A percentile compares a stretch with the other conserved stretches of the same genome.
These are phyloP conservation scores for Oikopleura albicans DNA, from an alignment of 23 tunicate species.

Conservation along the genomic window DNA sequence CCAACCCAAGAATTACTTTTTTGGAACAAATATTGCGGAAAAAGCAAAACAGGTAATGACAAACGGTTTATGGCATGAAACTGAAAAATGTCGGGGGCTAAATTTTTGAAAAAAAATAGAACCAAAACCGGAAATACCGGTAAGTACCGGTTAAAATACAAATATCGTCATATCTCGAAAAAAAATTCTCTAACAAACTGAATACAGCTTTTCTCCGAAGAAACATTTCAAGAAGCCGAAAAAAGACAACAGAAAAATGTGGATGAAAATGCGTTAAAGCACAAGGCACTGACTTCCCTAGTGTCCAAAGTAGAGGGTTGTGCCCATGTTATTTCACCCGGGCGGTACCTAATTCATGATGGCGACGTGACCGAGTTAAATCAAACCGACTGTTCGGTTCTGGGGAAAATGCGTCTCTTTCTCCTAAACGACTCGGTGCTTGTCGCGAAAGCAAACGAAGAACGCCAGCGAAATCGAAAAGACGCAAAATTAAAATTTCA, in stretches of 20 bases:
- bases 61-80: no score
- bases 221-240: constrained; percentile 23
- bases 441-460: neutral
- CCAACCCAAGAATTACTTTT: no score
- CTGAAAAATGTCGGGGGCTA: no score
- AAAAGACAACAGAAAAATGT: constrained; percentile 17
- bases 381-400: constrained; percentile 33
- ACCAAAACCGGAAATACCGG: no score
- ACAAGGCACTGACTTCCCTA: constrained; percentile 34
- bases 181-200: no score
- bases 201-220: constrained; percentile 30
- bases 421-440: constrained; percentile 69
- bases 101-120: no score
- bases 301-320: constrained; percentile 60
- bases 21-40: no score
- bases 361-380: constrained; percentile 69
- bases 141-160: no score
- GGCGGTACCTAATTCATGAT: constrained; percentile 66
- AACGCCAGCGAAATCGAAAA: neutral
- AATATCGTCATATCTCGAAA: no score
- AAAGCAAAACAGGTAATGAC: no score
- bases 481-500: neutral
- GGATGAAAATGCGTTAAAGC: constrained; percentile 14
- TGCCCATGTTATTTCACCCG: constrained; percentile 18
- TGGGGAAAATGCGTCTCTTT: constrained; percentile 67